A percentile compares a stretch with the other conserved stretches of the same genome.
phyloP scores from a whole-genome alignment of 2,113 vertebrate species.

The Malurus alboscapulatus region DNA sequence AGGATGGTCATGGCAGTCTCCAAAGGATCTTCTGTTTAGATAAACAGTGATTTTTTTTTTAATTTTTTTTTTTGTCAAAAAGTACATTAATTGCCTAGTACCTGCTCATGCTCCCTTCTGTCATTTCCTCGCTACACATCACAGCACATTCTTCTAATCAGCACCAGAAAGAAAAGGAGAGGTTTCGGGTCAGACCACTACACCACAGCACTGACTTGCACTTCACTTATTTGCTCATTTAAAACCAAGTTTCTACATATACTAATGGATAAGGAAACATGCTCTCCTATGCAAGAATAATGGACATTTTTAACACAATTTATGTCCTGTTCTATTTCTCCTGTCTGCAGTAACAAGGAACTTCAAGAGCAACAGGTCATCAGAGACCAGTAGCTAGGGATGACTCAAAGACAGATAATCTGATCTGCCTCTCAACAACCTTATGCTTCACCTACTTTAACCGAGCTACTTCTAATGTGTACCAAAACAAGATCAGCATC shows the following conservation, averaged over 20 bases:
- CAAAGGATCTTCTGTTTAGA: background rate
- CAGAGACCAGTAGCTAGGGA: background rate
- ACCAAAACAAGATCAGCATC: background rate
- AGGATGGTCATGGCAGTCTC: background rate
- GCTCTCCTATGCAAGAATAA: background rate
- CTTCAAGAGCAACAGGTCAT: background rate
- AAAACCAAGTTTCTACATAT: background rate
- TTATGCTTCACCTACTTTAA: background rate
- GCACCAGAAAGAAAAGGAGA: background rate
- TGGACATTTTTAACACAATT: background rate
- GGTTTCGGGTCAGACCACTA: background rate
- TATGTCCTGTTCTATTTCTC: background rate
- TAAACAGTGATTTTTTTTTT: background rate
- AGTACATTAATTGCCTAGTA: background rate
- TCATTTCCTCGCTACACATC: background rate
- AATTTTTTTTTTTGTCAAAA: background rate
- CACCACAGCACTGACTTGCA: background rate
- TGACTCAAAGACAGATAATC: background rate
- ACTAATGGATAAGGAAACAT: background rate
- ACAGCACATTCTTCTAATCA: background rate
- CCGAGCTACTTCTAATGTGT: background rate
- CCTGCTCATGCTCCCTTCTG: background rate
- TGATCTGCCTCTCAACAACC: background rate
- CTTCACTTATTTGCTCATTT: background rate
- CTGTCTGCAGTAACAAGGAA: background rate